Percentiles rank a stretch among this genome's conserved stretches.
Evolutionary conservation across 92 coral and sea anemone species (phyloP).

Genomic region (Meandrina meandrites): DNA sequence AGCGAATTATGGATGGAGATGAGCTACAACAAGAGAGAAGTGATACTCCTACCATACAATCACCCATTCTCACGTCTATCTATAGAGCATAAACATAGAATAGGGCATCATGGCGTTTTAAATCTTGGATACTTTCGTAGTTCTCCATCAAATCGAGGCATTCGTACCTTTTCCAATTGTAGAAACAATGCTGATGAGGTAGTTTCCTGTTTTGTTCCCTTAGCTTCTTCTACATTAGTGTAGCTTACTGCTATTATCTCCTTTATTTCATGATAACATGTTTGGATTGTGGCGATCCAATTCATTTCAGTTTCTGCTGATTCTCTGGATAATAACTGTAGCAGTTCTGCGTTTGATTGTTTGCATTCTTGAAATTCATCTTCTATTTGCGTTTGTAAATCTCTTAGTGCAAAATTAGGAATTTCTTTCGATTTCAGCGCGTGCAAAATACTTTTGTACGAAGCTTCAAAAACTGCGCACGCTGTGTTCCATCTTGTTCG

Average conservation of each 20-base stretch:
- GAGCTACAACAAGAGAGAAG: no score
- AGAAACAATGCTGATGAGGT: conserved; percentile 30
- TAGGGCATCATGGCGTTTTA: no score
- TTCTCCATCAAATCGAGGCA: no score
- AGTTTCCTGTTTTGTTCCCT: conserved; percentile 28
- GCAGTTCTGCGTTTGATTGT: conserved; percentile 28
- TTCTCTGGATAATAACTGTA: conserved; percentile 34
- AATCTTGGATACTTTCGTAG: neutral
- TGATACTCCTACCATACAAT: no score
- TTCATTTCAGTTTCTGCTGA: conserved; percentile 48
- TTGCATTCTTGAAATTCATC: conserved; percentile 53
- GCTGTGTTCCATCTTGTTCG: conserved; percentile 41
- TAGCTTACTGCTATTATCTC: conserved; percentile 31
- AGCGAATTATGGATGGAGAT: no score
- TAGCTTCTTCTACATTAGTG: conserved; percentile 39
- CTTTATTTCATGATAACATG: conserved; percentile 31
- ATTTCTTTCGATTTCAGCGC: conserved; percentile 6
- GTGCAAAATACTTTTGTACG: conserved; percentile 5
- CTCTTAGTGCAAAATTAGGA: conserved; percentile 6
- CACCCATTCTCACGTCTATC: no score
- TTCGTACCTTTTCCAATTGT: neutral
- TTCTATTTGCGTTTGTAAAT: conserved; percentile 40
- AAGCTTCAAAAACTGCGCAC: conserved; percentile 11
- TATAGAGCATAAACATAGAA: no score
- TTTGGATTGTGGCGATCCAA: conserved; percentile 57